These are phyloP conservation scores for Rana temporaria DNA, from an alignment of 2,113 vertebrate species.

Conservation along the genomic window DNA sequence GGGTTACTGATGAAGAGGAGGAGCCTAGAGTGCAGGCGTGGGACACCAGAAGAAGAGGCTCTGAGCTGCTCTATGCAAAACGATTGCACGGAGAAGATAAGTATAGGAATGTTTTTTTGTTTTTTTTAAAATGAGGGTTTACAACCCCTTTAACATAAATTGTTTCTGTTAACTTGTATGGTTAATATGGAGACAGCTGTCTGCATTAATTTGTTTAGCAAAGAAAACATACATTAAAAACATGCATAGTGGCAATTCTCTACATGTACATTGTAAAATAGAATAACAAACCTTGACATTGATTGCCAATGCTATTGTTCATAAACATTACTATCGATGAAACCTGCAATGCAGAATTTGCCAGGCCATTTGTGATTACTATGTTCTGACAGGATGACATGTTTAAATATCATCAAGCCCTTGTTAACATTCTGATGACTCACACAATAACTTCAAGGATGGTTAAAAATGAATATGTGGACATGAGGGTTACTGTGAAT, in stretches of 20 bases:
- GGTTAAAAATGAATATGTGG: not conserved
- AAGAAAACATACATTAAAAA: not conserved
- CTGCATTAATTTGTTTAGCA: not conserved
- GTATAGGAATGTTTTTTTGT: too few species aligned
- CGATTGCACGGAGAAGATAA: too few species aligned
- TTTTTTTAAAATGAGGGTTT: too few species aligned
- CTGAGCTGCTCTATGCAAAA: too few species aligned
- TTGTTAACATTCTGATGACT: not conserved
- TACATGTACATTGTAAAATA: not conserved
- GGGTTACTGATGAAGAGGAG: too few species aligned
- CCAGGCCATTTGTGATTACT: not conserved
- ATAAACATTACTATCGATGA: not conserved
- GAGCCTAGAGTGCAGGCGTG: too few species aligned
- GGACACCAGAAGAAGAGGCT: too few species aligned
- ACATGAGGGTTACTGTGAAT: conserved; percentile 1
- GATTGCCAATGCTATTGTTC: not conserved
- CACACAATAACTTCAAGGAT: conserved; percentile 11
- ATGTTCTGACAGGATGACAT: conserved; percentile 6
- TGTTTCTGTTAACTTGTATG: too few species aligned
- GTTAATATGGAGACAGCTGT: too few species aligned
- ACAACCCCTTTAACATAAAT: too few species aligned
- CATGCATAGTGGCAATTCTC: not conserved
- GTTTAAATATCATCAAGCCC: conserved; percentile 13
- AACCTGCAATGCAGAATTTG: not conserved
- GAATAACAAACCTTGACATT: not conserved